These are phyloP conservation scores for Papilio polyxenes DNA, from an alignment of 1,140 invertebrate genomes.

Conservation along the genomic window DNA sequence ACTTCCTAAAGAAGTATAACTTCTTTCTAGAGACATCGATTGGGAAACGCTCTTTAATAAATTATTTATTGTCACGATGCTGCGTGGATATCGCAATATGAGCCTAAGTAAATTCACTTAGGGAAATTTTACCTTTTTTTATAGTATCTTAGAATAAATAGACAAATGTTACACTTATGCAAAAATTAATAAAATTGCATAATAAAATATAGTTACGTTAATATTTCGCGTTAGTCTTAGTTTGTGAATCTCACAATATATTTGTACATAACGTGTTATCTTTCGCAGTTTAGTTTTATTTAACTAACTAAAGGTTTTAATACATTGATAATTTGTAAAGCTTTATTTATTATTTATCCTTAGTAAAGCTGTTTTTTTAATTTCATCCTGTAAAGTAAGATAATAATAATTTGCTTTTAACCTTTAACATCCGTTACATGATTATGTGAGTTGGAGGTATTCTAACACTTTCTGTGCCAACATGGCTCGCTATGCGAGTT, in stretches of 20 bases:
- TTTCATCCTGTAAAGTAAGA: no score
- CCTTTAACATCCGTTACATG: no score
- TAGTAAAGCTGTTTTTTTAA: not conserved
- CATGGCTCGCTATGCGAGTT: not conserved
- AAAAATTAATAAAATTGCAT: conserved; percentile 30
- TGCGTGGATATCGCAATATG: conserved; percentile 23
- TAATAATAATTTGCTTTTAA: no score
- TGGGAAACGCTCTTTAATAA: not conserved
- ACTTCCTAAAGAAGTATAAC: not conserved
- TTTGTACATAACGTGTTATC: conserved; percentile 18
- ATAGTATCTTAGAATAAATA: not conserved
- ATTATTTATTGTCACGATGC: conserved; percentile 32
- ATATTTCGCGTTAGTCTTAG: conserved; percentile 13
- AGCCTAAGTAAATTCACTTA: not conserved
- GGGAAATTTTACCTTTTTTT: not conserved
- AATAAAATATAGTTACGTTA: not conserved
- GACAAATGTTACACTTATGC: not conserved
- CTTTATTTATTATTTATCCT: not conserved
- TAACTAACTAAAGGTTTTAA: not conserved
- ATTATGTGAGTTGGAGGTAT: no score
- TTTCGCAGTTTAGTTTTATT: conserved; percentile 10
- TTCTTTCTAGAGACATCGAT: conserved; percentile 21
- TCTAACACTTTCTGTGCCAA: not conserved
- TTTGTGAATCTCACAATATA: conserved; percentile 36
- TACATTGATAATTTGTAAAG: not conserved